These are phyloP conservation scores for Stichodactyla mertensii DNA, from an alignment of 64 coral and sea anemone species.

Conservation along the genomic window DNA sequence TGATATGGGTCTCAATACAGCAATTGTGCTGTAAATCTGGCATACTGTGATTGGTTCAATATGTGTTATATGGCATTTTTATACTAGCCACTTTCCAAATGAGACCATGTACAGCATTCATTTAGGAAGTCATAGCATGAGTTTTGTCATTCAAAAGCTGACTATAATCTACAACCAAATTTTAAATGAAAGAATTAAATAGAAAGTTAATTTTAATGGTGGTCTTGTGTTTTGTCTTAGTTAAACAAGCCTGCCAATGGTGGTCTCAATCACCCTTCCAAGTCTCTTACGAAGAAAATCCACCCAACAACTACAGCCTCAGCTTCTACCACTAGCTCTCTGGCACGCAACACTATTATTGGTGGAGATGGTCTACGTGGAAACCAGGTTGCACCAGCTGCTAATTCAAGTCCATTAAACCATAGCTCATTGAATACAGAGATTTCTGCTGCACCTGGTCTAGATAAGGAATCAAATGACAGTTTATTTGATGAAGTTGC, in stretches of 20 bases:
- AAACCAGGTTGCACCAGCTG: constrained; percentile 73
- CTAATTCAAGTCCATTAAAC: constrained; percentile 40
- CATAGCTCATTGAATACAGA: constrained; percentile 14
- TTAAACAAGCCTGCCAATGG: constrained; percentile 11
- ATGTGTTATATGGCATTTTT: too few relatives aligned
- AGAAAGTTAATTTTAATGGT: too few relatives aligned
- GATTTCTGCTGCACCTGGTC: not conserved
- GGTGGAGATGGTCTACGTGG: constrained; percentile 83
- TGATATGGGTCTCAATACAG: too few relatives aligned
- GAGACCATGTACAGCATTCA: too few relatives aligned
- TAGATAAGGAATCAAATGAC: not conserved
- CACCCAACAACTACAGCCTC: not conserved
- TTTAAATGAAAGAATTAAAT: too few relatives aligned
- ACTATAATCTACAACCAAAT: too few relatives aligned
- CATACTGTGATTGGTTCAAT: too few relatives aligned
- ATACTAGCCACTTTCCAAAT: too few relatives aligned
- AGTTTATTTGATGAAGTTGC: constrained; percentile 7
- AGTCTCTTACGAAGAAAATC: constrained; percentile 39
- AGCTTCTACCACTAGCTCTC: constrained; percentile 12
- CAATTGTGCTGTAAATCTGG: too few relatives aligned
- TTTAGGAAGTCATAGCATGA: too few relatives aligned
- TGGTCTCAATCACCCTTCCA: not conserved
- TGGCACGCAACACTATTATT: constrained; percentile 11
- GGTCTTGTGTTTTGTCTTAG: not conserved
- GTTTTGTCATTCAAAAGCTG: too few relatives aligned